These are phyloP conservation scores for Ips nitidus DNA, from an alignment of 1,140 invertebrate genomes.

Conservation along the genomic window DNA sequence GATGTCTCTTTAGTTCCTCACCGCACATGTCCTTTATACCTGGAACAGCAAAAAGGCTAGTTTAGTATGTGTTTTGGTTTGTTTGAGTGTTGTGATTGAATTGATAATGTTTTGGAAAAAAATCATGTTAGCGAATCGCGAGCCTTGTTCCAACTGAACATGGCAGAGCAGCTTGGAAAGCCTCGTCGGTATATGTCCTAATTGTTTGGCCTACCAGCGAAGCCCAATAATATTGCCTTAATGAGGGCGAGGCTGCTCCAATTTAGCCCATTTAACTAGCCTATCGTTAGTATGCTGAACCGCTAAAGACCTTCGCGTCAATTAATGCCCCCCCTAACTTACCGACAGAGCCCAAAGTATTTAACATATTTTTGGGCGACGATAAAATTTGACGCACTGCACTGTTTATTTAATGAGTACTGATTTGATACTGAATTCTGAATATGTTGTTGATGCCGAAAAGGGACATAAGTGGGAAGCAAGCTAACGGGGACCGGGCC, in stretches of 20 bases:
- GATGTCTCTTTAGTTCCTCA: constrained; percentile 54
- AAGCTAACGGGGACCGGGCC: constrained; percentile 42
- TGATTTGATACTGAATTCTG: constrained; percentile 55
- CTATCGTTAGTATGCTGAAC: constrained; percentile 53
- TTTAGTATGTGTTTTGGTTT: neutral
- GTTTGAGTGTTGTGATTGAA: neutral
- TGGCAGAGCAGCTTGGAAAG: constrained; percentile 18
- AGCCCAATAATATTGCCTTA: constrained; percentile 50
- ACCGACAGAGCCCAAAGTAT: constrained; percentile 52
- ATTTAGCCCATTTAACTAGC: constrained; percentile 54
- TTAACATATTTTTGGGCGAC: constrained; percentile 46
- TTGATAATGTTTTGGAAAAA: constrained; percentile 2
- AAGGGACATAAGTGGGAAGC: constrained; percentile 43
- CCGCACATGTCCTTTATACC: constrained; percentile 55
- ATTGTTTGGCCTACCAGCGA: constrained; percentile 48
- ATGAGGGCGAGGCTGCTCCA: constrained; percentile 53
- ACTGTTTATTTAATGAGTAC: constrained; percentile 56
- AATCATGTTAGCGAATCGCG: constrained; percentile 24
- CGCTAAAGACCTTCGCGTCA: constrained; percentile 53
- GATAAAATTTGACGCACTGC: constrained; percentile 48
- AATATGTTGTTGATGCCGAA: constrained; percentile 50
- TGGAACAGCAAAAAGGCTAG: constrained; percentile 40
- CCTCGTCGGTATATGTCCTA: constrained; percentile 29
- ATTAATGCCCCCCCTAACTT: constrained; percentile 53
- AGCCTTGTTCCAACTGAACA: constrained; percentile 21